Evolutionary conservation across 2,888 invertebrate species (phyloP).

Genomic region (Drosophila imparisetae): DNA sequence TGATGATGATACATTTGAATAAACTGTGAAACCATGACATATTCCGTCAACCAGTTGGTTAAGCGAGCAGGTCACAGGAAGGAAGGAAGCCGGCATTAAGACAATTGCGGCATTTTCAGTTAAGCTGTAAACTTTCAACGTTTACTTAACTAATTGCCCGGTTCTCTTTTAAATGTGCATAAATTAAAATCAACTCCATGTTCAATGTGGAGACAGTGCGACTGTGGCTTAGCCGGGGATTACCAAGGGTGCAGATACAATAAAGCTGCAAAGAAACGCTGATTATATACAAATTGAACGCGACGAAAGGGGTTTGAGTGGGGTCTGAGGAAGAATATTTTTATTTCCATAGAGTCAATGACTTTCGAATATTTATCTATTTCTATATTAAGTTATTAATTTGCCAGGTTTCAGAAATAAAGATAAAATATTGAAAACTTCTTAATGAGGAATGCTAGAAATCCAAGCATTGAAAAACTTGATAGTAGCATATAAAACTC

Average conservation of each 20-base stretch:
- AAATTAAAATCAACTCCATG: constrained; percentile 64
- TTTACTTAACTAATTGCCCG: constrained; percentile 84
- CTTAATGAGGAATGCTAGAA: not conserved
- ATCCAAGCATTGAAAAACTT: not conserved
- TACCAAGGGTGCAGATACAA: constrained; percentile 17
- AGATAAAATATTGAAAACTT: not conserved
- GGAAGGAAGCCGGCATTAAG: constrained; percentile 18
- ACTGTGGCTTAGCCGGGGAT: constrained; percentile 47
- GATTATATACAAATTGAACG: constrained; percentile 8
- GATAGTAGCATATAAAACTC: not conserved
- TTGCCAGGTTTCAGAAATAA: not conserved
- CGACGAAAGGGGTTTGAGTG: constrained; percentile 16
- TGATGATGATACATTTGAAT: constrained; percentile 73
- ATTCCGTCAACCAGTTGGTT: constrained; percentile 64
- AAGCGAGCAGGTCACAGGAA: constrained; percentile 29
- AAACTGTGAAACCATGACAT: constrained; percentile 75
- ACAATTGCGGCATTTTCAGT: constrained; percentile 47
- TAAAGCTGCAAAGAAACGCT: not conserved
- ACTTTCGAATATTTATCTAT: not conserved
- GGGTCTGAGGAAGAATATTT: not conserved
- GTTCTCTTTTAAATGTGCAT: constrained; percentile 75
- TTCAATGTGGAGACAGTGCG: constrained; percentile 31
- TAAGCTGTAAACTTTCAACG: constrained; percentile 59
- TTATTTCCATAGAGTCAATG: not conserved
- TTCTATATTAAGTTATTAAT: not conserved